Conservation (phyloP, 2,113 vertebrate species). For the Lepidothrix coronata region DNA sequence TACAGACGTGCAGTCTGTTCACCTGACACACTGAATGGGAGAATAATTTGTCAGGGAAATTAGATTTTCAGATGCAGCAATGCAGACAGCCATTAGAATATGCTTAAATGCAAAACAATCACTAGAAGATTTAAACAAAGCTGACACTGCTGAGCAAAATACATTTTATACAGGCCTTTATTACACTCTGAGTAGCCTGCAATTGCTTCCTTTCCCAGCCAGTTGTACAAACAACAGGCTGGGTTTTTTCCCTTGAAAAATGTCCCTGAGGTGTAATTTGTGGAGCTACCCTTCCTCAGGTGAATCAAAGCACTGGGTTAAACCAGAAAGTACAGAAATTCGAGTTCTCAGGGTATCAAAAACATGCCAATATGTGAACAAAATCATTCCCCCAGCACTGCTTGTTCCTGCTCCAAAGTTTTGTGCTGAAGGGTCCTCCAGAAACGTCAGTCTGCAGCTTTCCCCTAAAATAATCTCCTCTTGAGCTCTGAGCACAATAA, state of each 20-base stretch:
- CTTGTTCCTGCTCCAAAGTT: neutral
- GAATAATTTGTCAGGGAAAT: neutral
- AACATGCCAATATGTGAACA: accelerated
- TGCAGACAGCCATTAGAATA: neutral
- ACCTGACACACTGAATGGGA: neutral
- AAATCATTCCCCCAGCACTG: neutral
- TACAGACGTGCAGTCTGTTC: neutral
- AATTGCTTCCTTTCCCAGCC: neutral
- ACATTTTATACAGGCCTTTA: neutral
- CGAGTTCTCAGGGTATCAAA: neutral
- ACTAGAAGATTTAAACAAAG: neutral
- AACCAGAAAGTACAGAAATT: neutral
- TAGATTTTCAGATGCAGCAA: neutral
- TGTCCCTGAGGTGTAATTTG: neutral
- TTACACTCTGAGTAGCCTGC: neutral
- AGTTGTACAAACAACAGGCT: neutral
- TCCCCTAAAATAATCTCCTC: neutral
- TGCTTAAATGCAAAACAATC: neutral
- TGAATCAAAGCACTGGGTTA: neutral
- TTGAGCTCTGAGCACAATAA: neutral
- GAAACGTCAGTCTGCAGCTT: accelerated
- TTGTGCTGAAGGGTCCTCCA: neutral
- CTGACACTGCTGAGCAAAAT: neutral
- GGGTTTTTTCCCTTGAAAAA: neutral
- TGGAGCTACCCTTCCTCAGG: neutral